Evolutionary conservation across 2,888 invertebrate species (phyloP), one percentile per base, ranked within the genome.

Genomic region (Sphinx pinastri): DNA sequence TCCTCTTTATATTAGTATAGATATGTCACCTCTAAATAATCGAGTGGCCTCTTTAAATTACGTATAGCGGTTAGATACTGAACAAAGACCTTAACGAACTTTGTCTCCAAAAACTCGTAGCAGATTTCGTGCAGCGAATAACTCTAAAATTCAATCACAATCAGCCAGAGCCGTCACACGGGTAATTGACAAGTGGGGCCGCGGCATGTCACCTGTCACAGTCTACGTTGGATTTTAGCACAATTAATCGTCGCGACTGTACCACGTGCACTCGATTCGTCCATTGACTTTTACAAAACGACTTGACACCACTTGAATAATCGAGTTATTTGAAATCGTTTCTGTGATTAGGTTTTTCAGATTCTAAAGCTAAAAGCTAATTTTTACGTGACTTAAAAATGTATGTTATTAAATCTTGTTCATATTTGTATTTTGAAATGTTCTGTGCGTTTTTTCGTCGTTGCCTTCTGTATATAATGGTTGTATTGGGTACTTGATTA

Each of bases 191-290:
- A 77, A 58, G 73, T 74, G 73, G 70, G 77, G 76, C 77, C 75
- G 74, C 73, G 72, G 72, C 75, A 74, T 77, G 78, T 82, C 83
- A 77, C 74, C 68, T 84, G 81, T 79, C 83, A 75, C 70, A 19
- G 76, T 75, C 68, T 58, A 49, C 59, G 67, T 68, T 68, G 70
- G 73, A 76, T 77, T 82, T 79, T 73, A 70, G 75, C 79, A 74
- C 78, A 79, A 79, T 81, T 81, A 79, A 81, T 76, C 76, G 72
- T 60, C 74, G 66, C 74, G 75, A 79, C 72, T 79, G 78, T 76
- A 77, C 77, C 63, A 19, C 63, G 63, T 63, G 63, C 25, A 68
- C 49, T 47, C 25, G 57, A 68, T 19, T 68, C 49, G 47, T 63
- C 12, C 49, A 63, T 63, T 63, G 63, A 63, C 63, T 63, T 63